A percentile compares a stretch with the other conserved stretches of the same genome.
Conservation (phyloP, 1,140 invertebrate genomes). For the Ooceraea biroi region DNA sequence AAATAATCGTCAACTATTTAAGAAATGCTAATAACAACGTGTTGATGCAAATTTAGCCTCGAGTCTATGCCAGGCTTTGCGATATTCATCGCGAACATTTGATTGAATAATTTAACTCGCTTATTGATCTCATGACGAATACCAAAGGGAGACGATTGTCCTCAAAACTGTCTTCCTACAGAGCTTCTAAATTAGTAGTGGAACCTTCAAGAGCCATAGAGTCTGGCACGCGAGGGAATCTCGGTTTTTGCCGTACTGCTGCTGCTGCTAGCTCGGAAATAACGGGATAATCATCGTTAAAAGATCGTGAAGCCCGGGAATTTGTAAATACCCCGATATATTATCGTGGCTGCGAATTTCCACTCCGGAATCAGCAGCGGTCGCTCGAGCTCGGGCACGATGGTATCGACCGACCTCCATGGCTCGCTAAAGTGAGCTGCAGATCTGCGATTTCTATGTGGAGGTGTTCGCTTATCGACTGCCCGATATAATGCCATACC, state of each 20-base stretch:
- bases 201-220: neutral
- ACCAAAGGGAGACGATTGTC: constrained; percentile 36
- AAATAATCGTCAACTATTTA: constrained; percentile 24
- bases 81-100: constrained; percentile 57
- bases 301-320: neutral
- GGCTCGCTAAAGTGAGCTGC: constrained; percentile 63
- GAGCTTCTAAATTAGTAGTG: neutral
- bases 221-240: neutral
- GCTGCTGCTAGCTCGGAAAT: neutral
- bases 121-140: constrained; percentile 61
- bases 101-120: constrained; percentile 68
- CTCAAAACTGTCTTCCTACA: constrained; percentile 40
- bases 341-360: constrained; percentile 59
- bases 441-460: constrained; percentile 67
- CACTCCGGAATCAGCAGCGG: constrained; percentile 68
- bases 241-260: neutral
- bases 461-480: constrained; percentile 68
- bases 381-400: constrained; percentile 66
- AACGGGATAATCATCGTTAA: no score
- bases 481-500: constrained; percentile 28
- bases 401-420: constrained; percentile 75
- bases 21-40: neutral
- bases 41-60: constrained; percentile 22
- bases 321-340: constrained; percentile 57
- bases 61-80: constrained; percentile 2